Evolutionary conservation across 1,140 invertebrate genomes (phyloP), one percentile per base, ranked within the genome.

Genomic region (Rhizoglyphus robini): DNA sequence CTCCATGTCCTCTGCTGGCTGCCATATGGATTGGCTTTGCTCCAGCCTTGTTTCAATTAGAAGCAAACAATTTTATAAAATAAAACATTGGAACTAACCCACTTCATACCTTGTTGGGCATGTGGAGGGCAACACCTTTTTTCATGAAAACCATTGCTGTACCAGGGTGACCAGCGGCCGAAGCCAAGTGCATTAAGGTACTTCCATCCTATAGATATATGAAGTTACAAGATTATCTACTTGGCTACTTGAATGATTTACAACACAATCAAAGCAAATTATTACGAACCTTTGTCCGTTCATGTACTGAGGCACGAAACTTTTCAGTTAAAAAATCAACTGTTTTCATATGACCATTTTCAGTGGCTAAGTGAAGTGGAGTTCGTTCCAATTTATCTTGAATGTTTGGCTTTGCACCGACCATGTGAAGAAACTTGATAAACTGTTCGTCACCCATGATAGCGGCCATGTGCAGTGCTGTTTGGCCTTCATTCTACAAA

Each of bases 101-200:
- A 98, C 99, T n/a, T n/a, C n/a, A n/a, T n/a, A n/a, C n/a, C n/a
- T n/a, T n/a, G 77, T 99, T 99, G 67, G 96, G 95, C 94, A 99
- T 99, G 73, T 97, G 91, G 0, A 99, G 80, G 67, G 96, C 96
- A n/a, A 99, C 95, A 3, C 96, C 96, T 76, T 96, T 96, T 75
- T 94, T 96, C 74, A 99, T 90, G 27, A 99, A 85, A 82, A 94
- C 93, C 79, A 94, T 88, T n/a, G 95, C 95, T 69, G 94, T 98
- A 70, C 96, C 93, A 0, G 95, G 91, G 76, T 98, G 94, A 0
- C 95, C 96, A 75, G 90, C 92, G 48, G 92, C 77, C 0, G 93
- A 95, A 0, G 94, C 94, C 63, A 98, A 95, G 75, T 99, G 96
- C 88, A 98, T 96, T 54, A 99, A 76, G 0, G 96, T 99, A 68